phyloP scores from a whole-genome alignment of 2,113 vertebrate species.

The Mormyrus iriodes region DNA sequence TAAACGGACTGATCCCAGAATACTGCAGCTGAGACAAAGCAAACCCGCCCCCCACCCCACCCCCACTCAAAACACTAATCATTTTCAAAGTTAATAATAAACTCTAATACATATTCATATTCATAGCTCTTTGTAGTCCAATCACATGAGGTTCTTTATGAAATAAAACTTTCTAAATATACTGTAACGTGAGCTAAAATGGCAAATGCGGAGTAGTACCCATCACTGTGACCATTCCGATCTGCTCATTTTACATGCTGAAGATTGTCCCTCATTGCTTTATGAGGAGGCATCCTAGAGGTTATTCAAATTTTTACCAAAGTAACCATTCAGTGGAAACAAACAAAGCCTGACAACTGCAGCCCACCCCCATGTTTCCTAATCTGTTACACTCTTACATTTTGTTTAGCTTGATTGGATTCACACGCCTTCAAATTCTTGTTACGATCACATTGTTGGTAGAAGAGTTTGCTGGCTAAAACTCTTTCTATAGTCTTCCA shows the following conservation, averaged over 20 bases:
- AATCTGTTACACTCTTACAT: background rate
- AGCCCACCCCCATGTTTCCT: background rate
- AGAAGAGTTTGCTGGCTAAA: background rate
- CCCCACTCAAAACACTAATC: background rate
- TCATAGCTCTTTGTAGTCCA: background rate
- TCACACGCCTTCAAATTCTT: background rate
- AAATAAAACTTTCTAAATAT: background rate
- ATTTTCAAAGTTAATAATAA: background rate
- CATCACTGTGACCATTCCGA: too few species aligned
- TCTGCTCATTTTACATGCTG: background rate
- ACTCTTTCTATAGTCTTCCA: background rate
- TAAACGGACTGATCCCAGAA: background rate
- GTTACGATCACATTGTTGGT: background rate
- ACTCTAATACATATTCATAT: background rate
- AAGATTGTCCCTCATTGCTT: background rate
- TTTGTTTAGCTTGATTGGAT: background rate
- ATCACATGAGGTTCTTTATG: background rate
- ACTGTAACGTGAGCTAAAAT: background rate
- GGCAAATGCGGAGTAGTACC: too few species aligned
- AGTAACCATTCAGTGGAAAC: background rate
- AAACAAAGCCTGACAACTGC: background rate
- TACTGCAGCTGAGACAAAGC: background rate
- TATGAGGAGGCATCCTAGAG: background rate
- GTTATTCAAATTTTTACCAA: background rate
- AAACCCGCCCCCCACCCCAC: background rate